Base-by-base conservation (phyloP, 2,797 vertebrate genomes). In the Sebastes hubbsi region DNA sequence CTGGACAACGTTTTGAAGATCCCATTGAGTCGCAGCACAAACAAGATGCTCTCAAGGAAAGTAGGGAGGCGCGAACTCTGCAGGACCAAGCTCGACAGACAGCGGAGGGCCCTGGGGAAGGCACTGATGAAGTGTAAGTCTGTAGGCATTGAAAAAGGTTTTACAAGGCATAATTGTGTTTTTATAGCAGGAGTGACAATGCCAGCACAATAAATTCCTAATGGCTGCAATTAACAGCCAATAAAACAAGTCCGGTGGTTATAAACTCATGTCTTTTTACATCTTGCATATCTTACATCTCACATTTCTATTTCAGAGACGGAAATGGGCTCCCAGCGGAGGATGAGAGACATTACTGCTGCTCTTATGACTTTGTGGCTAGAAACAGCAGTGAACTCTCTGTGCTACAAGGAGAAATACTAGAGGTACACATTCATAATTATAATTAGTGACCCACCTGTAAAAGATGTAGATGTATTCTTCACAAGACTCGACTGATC, bases 331-430 rank as follows among this genome's bases (percentile, higher is more conserved):
- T 89, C 14, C 91, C 87, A 62, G 86, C 89, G 24, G 87, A 91
- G 6, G 59, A 86, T 5, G 92, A 77, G 67, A 91, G 83, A 74
- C 70, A 59, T 42, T 93, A 93, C 76, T 86, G 89, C 71, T 97
- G 97, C 88, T 95, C 95, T 72, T 97, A 98, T 2, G 96, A 97
- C 91, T 98, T 98, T 92, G 96, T 97, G 85, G 97, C 97, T 4
- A 91, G 97, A 75, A 98, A 98, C 90, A 96, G 92, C 93, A 97
- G 93, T 14, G 97, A 98, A 77, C 95, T 98, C 1, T 97, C 97
- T 0, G 97, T 98, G 52, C 92, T 96, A 22, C 95, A 96, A 1
- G 95, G 93, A 80, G 97, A 97, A 69, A 88, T 91, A 9, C 49
- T 98, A 14, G 94, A 97, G 97, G 97, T 98, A 83, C 2, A 60